Percentiles rank a stretch among this genome's conserved stretches.
Evolutionary conservation across 2,888 invertebrate species (phyloP).

Genomic region (Pegoplata infirma): DNA sequence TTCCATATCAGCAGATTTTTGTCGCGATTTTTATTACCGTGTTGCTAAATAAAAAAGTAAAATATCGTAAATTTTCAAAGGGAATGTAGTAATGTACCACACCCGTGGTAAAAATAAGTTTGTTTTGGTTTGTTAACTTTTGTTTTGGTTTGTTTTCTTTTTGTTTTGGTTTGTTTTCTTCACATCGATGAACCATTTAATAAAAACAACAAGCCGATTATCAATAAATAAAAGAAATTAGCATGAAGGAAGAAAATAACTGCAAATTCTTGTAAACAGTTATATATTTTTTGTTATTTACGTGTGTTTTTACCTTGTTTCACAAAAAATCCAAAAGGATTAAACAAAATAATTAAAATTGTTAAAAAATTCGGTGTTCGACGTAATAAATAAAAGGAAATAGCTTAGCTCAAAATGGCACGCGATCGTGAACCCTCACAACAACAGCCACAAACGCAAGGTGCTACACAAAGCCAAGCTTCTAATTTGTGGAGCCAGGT

Average conservation of each 20-base stretch:
- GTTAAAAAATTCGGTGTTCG: conserved; percentile 2
- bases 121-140: too few species aligned
- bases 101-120: too few species aligned
- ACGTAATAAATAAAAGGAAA: neutral
- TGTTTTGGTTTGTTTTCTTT: too few species aligned
- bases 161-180: too few species aligned
- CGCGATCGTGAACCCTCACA: conserved; percentile 65
- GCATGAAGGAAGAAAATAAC: conserved; percentile 19
- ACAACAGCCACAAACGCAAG: conserved; percentile 67
- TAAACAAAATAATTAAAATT: neutral
- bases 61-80: too few species aligned
- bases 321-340: neutral
- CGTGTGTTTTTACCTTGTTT: neutral
- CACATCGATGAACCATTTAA: too few species aligned
- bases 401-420: conserved; percentile 66
- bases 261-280: conserved; percentile 47
- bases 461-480: conserved; percentile 72
- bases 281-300: conserved; percentile 22
- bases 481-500: conserved; percentile 75
- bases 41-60: too few species aligned
- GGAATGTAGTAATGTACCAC: too few species aligned
- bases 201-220: conserved; percentile 11
- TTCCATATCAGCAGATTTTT: too few species aligned
- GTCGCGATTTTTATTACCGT: too few species aligned
- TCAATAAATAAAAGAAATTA: neutral